Conservation (phyloP, 2,797 vertebrate species). For the Artibeus jamaicensis region DNA sequence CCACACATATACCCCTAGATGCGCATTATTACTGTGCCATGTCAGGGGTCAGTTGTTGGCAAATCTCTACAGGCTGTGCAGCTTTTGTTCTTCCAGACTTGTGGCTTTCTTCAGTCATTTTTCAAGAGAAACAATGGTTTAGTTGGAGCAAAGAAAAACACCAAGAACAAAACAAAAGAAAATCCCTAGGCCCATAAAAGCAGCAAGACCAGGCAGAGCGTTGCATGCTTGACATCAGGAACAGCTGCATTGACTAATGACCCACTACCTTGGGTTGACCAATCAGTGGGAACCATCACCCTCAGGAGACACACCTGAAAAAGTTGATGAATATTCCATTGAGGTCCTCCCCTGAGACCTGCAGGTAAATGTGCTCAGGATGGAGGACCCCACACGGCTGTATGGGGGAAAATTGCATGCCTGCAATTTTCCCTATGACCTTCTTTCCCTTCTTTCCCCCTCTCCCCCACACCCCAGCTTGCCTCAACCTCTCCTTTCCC, state of each 20-base stretch:
- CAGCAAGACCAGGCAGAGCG: not conserved
- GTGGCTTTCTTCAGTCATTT: conserved; percentile 80
- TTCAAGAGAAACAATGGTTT: conserved; percentile 81
- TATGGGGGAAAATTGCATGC: not conserved
- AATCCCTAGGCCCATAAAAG: not conserved
- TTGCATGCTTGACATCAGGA: not conserved
- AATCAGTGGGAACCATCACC: not conserved
- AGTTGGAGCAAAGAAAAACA: conserved; percentile 57
- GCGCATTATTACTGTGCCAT: conserved; percentile 95
- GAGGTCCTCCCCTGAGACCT: not conserved
- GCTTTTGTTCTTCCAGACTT: conserved; percentile 84
- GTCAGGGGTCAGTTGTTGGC: conserved; percentile 89
- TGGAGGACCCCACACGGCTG: not conserved
- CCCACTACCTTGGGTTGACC: not conserved
- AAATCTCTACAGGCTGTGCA: conserved; percentile 86
- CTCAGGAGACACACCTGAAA: not conserved
- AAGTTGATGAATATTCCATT: not conserved
- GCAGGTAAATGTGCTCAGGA: not conserved
- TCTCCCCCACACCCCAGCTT: not conserved
- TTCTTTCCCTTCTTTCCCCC: not conserved
- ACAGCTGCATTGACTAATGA: not conserved
- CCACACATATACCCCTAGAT: conserved; percentile 90
- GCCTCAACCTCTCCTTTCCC: not conserved
- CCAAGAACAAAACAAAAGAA: not conserved
- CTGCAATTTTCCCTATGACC: not conserved